Evolutionary conservation across 2,888 invertebrate genomes (phyloP), one percentile per base, ranked within the genome.

Genomic region (Metellina segmentata): DNA sequence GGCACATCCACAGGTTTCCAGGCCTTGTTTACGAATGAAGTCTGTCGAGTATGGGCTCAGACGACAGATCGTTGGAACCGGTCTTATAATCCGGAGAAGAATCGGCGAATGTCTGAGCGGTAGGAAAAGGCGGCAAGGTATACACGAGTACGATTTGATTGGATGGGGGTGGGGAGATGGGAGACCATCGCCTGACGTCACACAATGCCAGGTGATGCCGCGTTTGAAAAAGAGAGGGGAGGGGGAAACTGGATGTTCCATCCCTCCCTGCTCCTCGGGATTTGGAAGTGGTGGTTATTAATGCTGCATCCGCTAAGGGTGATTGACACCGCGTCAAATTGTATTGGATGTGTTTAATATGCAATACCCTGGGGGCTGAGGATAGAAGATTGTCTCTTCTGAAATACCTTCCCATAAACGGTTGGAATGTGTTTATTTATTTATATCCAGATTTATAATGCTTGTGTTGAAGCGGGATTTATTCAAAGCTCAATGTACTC

Each of bases 121-220:
- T 78, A 51, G 90, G 79, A 77, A 79, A 83, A 72, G 79, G 87
- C 79, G 53, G 71, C 72, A 83, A 90, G 89, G 89, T 90, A 90
- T 71, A 85, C 72, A 48, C 70, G 72, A 72, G 72, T 74, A 48
- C 85, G 85, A 78, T 90, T 85, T 90, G 89, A 91, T 91, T 91
- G 91, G 91, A 82, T 78, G 83, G 83, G 87, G 91, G 82, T 16
- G 70, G 70, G 71, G 90, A 71, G 61, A 52, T 48, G 83, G 77
- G 61, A 61, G 34, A 49, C 34, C 34, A 82, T 82, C n/a, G 79
- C 19, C 78, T 91, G 91, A 91, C 91, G 91, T 91, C 91, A 91
- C 82, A 87, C 72, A 83, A 87, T 91, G 77, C 87, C 91, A 83
- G 83, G 83, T 82, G 87, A 88, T 83, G 91, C 48, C 70, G 75